phyloP scores from a whole-genome alignment of 2,113 vertebrate species.

The Nycticebus coucang region DNA sequence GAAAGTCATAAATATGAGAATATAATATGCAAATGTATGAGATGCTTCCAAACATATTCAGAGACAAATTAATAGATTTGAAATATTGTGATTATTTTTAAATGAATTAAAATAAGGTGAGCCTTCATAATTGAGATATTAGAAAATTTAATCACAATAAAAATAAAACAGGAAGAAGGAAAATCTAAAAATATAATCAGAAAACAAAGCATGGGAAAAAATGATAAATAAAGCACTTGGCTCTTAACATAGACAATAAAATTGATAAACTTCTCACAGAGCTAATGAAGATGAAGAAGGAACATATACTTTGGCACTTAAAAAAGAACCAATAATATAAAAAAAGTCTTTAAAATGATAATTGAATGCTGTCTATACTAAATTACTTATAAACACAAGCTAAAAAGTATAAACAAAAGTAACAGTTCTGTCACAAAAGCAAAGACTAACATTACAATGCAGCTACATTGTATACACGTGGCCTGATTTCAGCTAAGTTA shows the following conservation, averaged over 20 bases:
- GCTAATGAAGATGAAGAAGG: not conserved
- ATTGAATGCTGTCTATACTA: not conserved
- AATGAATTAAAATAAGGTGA: not conserved
- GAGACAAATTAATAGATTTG: conserved; percentile 1
- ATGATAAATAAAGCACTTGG: not conserved
- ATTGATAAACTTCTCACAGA: not conserved
- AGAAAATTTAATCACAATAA: not conserved
- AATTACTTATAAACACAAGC: conserved; percentile 19
- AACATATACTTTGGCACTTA: not conserved
- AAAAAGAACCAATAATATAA: not conserved
- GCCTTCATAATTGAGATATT: not conserved
- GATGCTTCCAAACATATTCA: not conserved
- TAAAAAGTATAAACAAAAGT: not conserved
- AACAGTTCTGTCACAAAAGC: not conserved
- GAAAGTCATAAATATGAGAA: not conserved
- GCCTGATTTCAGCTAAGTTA: not conserved
- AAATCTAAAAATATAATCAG: not conserved
- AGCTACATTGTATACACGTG: not conserved
- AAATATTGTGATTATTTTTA: not conserved
- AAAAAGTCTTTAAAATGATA: not conserved
- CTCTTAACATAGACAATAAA: conserved; percentile 15
- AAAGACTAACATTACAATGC: not conserved
- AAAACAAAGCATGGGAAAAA: not conserved
- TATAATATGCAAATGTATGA: not conserved
- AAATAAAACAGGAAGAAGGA: not conserved